Evolutionary conservation across 1,140 invertebrate genomes (phyloP).

Genomic region (Sycobia sp.): DNA sequence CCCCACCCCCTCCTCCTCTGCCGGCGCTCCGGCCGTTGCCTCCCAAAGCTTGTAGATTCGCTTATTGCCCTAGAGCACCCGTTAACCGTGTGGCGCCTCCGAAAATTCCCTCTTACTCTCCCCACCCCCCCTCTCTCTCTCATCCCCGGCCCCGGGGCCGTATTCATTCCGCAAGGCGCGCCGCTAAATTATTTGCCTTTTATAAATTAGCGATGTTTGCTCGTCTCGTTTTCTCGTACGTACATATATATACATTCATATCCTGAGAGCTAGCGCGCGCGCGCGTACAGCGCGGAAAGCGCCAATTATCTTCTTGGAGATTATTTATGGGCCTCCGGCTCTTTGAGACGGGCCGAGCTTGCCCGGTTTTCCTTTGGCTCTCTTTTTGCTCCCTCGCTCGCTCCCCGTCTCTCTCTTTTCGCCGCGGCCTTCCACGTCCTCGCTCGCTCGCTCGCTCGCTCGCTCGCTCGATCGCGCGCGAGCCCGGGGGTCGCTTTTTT

Average conservation of each 20-base stretch:
- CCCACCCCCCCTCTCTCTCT: slow-evolving; percentile 22
- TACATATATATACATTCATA: too few species aligned
- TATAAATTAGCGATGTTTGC: slow-evolving; percentile 35
- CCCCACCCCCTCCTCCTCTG: background rate
- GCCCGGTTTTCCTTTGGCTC: too few species aligned
- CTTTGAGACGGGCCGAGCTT: slow-evolving; percentile 16
- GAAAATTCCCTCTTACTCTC: slow-evolving; percentile 15
- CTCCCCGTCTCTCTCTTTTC: too few species aligned
- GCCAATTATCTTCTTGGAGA: slow-evolving; percentile 31
- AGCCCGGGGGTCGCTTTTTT: too few species aligned
- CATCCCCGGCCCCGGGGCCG: background rate
- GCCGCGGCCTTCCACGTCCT: too few species aligned
- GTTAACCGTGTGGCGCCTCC: slow-evolving; percentile 50
- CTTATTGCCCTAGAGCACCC: slow-evolving; percentile 57
- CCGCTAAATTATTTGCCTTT: slow-evolving; percentile 34
- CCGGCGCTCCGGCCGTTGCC: slow-evolving; percentile 44
- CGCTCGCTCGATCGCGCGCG: too few species aligned
- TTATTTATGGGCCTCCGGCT: slow-evolving; percentile 26
- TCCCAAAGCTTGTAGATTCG: slow-evolving; percentile 58
- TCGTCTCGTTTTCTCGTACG: slow-evolving; percentile 3
- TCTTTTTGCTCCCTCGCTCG: too few species aligned
- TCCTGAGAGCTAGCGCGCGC: too few species aligned
- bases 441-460: too few species aligned
- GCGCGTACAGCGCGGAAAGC: too few species aligned
- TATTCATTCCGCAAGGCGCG: background rate